Evolutionary conservation across 1,140 invertebrate genomes (phyloP).

Genomic region (Atopsyche davidsoni): DNA sequence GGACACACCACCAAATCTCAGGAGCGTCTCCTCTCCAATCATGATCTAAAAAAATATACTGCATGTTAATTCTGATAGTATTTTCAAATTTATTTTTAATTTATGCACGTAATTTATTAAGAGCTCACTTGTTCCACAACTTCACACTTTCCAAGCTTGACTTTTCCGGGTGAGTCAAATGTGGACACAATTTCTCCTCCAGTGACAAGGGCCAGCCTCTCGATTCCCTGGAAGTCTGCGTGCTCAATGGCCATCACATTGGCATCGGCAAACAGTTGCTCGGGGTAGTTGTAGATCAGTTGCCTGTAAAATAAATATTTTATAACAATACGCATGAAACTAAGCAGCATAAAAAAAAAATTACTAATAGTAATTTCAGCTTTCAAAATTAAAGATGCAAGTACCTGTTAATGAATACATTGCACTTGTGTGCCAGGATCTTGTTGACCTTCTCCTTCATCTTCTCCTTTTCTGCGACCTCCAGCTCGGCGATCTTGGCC

Average conservation of each 20-base stretch:
- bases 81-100: no score
- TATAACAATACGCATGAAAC: no score
- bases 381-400: slow-evolving; percentile 16
- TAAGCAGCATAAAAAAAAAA: no score
- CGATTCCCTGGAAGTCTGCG: slow-evolving; percentile 99
- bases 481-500: slow-evolving; percentile 96
- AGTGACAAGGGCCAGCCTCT: slow-evolving; percentile 92
- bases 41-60: slow-evolving; percentile 70
- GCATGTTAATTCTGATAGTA: no score
- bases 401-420: slow-evolving; percentile 96
- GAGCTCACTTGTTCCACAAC: slow-evolving; percentile 84
- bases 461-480: slow-evolving; percentile 97
- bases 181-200: slow-evolving; percentile 99
- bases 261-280: slow-evolving; percentile 98
- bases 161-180: slow-evolving; percentile 88
- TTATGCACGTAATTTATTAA: no score
- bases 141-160: slow-evolving; percentile 91
- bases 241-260: slow-evolving; percentile 99
- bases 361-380: background rate
- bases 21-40: slow-evolving; percentile 95
- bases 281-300: slow-evolving; percentile 99
- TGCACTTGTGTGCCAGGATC: slow-evolving; percentile 92
- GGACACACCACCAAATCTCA: slow-evolving; percentile 92
- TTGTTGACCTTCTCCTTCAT: slow-evolving; percentile 99
- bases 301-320: slow-evolving; percentile 58